Evolutionary conservation across 2,797 vertebrate genomes (phyloP), one percentile per base, ranked within the genome.

Genomic region (Gambusia yucatana): DNA sequence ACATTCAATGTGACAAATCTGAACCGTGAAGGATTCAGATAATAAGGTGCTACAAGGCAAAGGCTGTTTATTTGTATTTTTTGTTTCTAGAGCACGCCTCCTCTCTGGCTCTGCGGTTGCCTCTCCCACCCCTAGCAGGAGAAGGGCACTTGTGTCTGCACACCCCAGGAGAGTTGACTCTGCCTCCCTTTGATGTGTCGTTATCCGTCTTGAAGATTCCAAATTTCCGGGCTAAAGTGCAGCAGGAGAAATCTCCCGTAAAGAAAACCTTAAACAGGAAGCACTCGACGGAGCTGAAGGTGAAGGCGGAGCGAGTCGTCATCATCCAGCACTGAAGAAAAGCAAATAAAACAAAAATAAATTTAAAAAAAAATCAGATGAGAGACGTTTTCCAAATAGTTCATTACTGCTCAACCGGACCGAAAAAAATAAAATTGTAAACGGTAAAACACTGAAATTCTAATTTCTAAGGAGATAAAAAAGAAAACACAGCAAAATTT

Each of bases 321-420:
- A 97, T 97, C 97, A 98, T 97, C 86, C 95, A 94, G n/a, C 96
- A 87, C 98, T 94, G 36, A 71, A 71, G 78, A 44, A 77, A 39
- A n/a, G 76, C 16, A 80, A 36, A 72, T 75, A 16, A 79, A 2
- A 33, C 1, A 33, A 33, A 33, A 33, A 33, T 33, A 33, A 33
- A 33, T 33, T 33, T 33, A 33, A 43, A 70, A 20, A 1, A 76
- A 3, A 36, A 36, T 73, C 36, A 48, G 30, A 73, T 48, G 46
- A 72, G 43, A 33, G 17, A 16, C 41, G n/a, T 69, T 43, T 10
- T 16, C 67, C 25, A n/a, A 70, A 70, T 41, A 28, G 25, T 70
- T 44, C 4, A 13, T n/a, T 69, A 2, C 39, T 69, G 3, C 22
- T 39, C 20, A 41, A 43, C 17, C 0, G 10, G 39, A 13, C 65